Conservation (phyloP, 2,113 vertebrate species). For the Todiramphus chloris region DNA sequence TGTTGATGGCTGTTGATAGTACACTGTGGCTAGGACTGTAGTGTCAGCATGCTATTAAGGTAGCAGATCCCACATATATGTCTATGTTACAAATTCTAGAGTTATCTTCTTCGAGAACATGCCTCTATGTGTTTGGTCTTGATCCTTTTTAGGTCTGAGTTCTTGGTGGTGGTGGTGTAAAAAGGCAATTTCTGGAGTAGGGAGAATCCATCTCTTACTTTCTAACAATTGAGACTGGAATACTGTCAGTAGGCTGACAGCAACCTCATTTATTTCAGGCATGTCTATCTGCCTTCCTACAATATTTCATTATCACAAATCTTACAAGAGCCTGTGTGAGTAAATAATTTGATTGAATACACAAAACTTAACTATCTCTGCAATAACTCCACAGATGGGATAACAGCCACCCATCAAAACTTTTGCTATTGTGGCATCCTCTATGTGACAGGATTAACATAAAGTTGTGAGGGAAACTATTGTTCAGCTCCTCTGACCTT, state of each 20-base stretch:
- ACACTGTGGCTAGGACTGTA: not conserved
- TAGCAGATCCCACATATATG: not conserved
- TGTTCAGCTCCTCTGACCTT: not conserved
- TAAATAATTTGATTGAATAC: not conserved
- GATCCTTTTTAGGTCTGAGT: not conserved
- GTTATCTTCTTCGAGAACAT: not conserved
- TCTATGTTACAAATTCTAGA: not conserved
- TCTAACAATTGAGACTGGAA: not conserved
- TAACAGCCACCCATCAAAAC: not conserved
- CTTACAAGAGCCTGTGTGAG: not conserved
- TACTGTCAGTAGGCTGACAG: not conserved
- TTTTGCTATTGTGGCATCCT: not conserved
- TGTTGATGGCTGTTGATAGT: not conserved
- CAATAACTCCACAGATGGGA: not conserved
- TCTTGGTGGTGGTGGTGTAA: not conserved
- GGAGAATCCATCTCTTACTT: not conserved
- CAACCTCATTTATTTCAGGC: not conserved
- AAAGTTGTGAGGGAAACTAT: not conserved
- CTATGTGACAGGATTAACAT: not conserved
- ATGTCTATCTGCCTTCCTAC: not conserved
- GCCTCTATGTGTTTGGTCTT: not conserved
- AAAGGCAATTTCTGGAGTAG: not conserved
- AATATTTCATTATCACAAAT: not conserved
- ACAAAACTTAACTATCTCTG: not conserved
- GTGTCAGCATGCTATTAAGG: not conserved